phyloP scores from a whole-genome alignment of 2,797 vertebrate genomes.

The Alfaro cultratus region DNA sequence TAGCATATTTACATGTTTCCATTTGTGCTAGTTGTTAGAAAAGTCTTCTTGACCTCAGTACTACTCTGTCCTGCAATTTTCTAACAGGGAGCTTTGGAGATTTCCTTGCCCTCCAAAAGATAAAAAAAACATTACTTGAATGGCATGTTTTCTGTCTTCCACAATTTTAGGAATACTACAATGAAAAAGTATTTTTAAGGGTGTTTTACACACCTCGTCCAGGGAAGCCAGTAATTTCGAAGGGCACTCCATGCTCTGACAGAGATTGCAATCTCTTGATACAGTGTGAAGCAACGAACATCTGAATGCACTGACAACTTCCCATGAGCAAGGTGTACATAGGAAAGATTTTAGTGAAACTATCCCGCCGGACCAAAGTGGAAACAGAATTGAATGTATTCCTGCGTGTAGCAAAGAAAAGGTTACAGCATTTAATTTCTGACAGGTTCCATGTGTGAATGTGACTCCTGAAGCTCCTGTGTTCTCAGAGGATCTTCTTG shows the following conservation, averaged over 20 bases:
- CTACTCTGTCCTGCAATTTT: not conserved
- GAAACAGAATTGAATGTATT: conserved; percentile 24
- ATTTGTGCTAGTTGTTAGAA: not conserved
- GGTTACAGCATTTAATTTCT: conserved; percentile 40
- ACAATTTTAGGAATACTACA: not conserved
- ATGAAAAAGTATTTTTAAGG: not conserved
- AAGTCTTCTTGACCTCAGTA: not conserved
- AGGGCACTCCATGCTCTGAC: not conserved
- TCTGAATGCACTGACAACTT: conserved; percentile 2
- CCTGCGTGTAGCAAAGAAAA: conserved; percentile 29
- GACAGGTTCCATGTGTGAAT: conserved; percentile 30
- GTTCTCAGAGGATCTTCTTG: conserved; percentile 37
- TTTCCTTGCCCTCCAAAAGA: not conserved
- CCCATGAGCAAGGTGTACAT: not conserved
- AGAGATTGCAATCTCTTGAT: not conserved
- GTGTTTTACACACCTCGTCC: not conserved
- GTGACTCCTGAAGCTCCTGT: conserved; percentile 14
- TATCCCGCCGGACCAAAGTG: not conserved
- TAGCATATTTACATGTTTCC: not conserved
- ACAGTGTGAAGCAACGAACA: not conserved
- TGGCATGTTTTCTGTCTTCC: not conserved
- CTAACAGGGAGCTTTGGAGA: not conserved
- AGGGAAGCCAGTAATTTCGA: not conserved
- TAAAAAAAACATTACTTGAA: not conserved
- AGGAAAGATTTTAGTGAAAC: conserved; percentile 20